phyloP scores from a whole-genome alignment of 2,888 invertebrate genomes.

The Eurytoma adleriae region DNA sequence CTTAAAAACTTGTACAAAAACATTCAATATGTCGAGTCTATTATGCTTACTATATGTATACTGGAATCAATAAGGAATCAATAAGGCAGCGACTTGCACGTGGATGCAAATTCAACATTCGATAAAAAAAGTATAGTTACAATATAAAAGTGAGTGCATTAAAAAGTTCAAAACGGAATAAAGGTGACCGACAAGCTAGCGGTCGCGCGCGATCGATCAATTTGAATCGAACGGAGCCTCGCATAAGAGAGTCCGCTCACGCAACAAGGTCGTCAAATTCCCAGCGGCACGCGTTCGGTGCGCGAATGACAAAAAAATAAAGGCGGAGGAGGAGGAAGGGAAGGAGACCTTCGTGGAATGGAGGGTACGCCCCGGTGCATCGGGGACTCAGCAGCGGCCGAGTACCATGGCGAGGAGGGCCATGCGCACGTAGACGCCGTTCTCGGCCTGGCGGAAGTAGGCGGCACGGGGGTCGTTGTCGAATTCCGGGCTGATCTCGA shows the following conservation, averaged over 20 bases:
- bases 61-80: no score
- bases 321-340: neutral
- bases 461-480: slow-evolving; percentile 98
- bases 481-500: slow-evolving; percentile 96
- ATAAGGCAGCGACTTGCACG: no score
- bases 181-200: no score
- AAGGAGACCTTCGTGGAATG: neutral
- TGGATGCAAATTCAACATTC: no score
- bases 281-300: no score
- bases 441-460: slow-evolving; percentile 98
- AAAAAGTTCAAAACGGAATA: no score
- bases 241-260: neutral
- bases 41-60: slow-evolving; percentile 1
- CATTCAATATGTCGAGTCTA: slow-evolving; percentile 1
- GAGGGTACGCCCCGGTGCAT: no score
- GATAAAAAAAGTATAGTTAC: no score
- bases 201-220: no score
- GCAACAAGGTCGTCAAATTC: neutral
- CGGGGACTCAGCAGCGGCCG: slow-evolving; percentile 75
- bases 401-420: slow-evolving; percentile 95
- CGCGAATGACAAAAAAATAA: no score
- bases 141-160: no score
- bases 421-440: slow-evolving; percentile 99
- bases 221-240: no score
- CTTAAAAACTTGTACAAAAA: slow-evolving; percentile 15